Base-by-base conservation (phyloP, 2,888 invertebrate genomes). In the Xanthorhoe designata region DNA sequence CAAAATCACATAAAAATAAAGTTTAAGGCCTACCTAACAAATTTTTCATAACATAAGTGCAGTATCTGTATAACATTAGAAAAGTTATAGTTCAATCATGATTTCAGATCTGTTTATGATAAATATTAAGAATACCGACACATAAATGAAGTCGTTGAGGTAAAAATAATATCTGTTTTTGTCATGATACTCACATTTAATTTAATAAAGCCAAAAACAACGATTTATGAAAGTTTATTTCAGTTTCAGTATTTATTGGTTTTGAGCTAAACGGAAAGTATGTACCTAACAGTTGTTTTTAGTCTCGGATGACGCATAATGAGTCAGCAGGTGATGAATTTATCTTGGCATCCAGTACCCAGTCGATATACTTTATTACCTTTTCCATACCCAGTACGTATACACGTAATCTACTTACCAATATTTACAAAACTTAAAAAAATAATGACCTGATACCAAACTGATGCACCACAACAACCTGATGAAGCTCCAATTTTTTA, bases 221-320 rank as follows among this genome's bases (percentile, higher is more conserved):
- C 2, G n/a, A 17, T 38, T 54, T 15, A 18, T 32, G 15, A 42
- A 38, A 55, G 18, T 42, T 9, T 1, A 13, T 19, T 47, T 47
- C 13, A 47, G 7, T 13, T 47, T 7, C 3, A 15, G n/a, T n/a
- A 10, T 15, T 45, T 45, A 45, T 15, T 45, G 10, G 17, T n/a
- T n/a, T n/a, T n/a, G n/a, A 24, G 51, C 24, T 19, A 19, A 51
- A n/a, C 35, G 18, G 10, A 32, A 38, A 47, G 15, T n/a, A n/a
- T n/a, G n/a, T 47, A 42, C 38, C 35, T 13, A 45, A 63, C 72
- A 75, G 74, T 76, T 74, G 72, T 75, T 73, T 42, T 75, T 71
- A 73, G 68, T 72, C 64, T 51, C 61, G 65, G 61, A 70, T 82
- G 83, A 80, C 83, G 80, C 77, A 82, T 74, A 64, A 60, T 70